These are phyloP conservation scores for Calliphora vomitoria DNA, from an alignment of 2,888 invertebrate species.

Conservation along the genomic window DNA sequence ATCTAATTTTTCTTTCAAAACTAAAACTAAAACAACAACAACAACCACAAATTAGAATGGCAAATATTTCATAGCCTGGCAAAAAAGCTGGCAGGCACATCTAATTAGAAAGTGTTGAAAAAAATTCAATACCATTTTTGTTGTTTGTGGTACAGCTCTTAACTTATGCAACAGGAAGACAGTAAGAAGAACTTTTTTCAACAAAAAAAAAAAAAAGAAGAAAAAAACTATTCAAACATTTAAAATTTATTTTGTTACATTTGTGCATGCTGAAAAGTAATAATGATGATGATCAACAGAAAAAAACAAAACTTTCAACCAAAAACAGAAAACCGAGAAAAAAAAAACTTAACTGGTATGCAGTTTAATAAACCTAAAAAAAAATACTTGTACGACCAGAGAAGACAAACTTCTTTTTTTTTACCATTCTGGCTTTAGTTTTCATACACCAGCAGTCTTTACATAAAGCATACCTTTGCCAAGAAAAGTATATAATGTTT, in stretches of 20 bases:
- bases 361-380: slow-evolving; percentile 71
- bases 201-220: not conserved
- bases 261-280: slow-evolving; percentile 57
- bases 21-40: not conserved
- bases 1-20: too few species aligned
- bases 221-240: slow-evolving; percentile 31
- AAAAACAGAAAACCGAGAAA: not conserved
- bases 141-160: slow-evolving; percentile 19
- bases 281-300: slow-evolving; percentile 32
- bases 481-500: slow-evolving; percentile 44
- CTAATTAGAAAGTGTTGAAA: slow-evolving; percentile 59
- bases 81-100: slow-evolving; percentile 6
- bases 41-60: slow-evolving; percentile 27
- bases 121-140: slow-evolving; percentile 1
- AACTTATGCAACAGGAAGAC: slow-evolving; percentile 45
- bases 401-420: slow-evolving; percentile 60
- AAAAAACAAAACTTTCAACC: slow-evolving; percentile 45
- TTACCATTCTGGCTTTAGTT: slow-evolving; percentile 11
- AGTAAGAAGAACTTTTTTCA: not conserved
- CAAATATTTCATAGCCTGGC: slow-evolving; percentile 8
- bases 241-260: slow-evolving; percentile 57
- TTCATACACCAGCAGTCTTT: slow-evolving; percentile 50
- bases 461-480: slow-evolving; percentile 59
- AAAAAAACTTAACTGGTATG: slow-evolving; percentile 62
- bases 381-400: slow-evolving; percentile 44